phyloP scores from a whole-genome alignment of 2,113 vertebrate species.

The Sorex fumeus region DNA sequence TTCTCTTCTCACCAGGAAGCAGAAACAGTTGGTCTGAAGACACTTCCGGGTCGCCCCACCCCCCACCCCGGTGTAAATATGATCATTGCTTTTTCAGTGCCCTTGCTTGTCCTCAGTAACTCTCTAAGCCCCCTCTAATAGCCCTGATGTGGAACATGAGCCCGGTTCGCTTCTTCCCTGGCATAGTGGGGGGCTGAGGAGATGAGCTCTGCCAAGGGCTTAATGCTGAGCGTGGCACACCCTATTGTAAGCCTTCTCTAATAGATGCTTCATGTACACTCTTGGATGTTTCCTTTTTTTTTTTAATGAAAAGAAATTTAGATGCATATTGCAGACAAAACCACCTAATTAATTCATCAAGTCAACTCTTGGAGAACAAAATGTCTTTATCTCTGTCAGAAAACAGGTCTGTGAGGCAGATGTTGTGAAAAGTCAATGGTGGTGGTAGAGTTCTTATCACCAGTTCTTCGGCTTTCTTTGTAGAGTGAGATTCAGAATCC shows the following conservation, averaged over 20 bases:
- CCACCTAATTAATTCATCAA: constrained; percentile 5
- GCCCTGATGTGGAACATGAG: neutral
- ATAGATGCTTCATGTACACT: neutral
- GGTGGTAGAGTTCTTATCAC: constrained; percentile 10
- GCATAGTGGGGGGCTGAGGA: neutral
- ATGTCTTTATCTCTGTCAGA: constrained; percentile 1
- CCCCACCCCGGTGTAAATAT: neutral
- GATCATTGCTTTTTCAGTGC: neutral
- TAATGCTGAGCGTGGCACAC: fast-evolving
- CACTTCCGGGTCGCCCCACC: neutral
- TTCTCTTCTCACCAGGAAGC: neutral
- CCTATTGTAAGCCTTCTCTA: neutral
- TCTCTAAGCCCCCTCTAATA: neutral
- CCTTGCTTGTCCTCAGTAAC: neutral
- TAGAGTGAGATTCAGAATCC: neutral
- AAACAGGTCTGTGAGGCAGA: neutral
- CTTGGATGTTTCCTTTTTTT: constrained; percentile 13
- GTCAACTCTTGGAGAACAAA: neutral
- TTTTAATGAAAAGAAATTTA: neutral
- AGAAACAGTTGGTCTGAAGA: neutral
- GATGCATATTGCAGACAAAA: constrained; percentile 4
- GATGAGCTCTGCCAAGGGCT: neutral
- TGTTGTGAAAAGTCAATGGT: neutral
- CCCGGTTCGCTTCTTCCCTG: neutral
- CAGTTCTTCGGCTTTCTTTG: neutral